A percentile compares a stretch with the other conserved stretches of the same genome.
Conservation (phyloP, 2,888 invertebrate species). For the Blera fallax region DNA sequence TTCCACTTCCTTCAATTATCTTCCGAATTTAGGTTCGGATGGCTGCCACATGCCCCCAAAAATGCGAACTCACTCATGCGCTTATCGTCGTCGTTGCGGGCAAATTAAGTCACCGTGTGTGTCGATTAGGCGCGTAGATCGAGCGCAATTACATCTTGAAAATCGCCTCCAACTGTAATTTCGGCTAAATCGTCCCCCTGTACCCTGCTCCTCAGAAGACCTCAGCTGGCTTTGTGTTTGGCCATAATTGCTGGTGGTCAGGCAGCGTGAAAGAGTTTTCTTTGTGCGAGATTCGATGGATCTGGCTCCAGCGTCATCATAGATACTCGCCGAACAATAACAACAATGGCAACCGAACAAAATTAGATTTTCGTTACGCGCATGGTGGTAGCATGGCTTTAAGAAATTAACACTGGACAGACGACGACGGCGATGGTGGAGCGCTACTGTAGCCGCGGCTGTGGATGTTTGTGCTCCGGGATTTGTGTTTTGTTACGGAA, state of each 20-base stretch:
- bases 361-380: conserved; percentile 69
- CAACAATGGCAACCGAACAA: conserved; percentile 28
- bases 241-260: conserved; percentile 61
- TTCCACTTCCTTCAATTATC: conserved; percentile 56
- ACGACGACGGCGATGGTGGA: too few species aligned
- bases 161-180: conserved; percentile 68
- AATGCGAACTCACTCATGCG: neutral
- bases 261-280: conserved; percentile 68
- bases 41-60: neutral
- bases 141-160: conserved; percentile 62
- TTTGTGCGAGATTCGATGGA: conserved; percentile 60
- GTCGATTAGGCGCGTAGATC: conserved; percentile 61
- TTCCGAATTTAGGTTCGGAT: conserved; percentile 17
- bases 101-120: conserved; percentile 65
- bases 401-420: conserved; percentile 65
- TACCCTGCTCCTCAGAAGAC: neutral
- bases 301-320: conserved; percentile 39
- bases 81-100: conserved; percentile 7
- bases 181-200: neutral
- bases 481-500: conserved; percentile 67
- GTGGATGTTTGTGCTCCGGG: conserved; percentile 22
- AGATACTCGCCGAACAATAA: conserved; percentile 9
- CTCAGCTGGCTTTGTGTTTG: conserved; percentile 32
- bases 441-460: conserved; percentile 47
- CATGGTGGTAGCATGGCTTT: conserved; percentile 70